Evolutionary conservation across 2,797 vertebrate species (phyloP), one percentile per base, ranked within the genome.

Genomic region (Chelmon rostratus): DNA sequence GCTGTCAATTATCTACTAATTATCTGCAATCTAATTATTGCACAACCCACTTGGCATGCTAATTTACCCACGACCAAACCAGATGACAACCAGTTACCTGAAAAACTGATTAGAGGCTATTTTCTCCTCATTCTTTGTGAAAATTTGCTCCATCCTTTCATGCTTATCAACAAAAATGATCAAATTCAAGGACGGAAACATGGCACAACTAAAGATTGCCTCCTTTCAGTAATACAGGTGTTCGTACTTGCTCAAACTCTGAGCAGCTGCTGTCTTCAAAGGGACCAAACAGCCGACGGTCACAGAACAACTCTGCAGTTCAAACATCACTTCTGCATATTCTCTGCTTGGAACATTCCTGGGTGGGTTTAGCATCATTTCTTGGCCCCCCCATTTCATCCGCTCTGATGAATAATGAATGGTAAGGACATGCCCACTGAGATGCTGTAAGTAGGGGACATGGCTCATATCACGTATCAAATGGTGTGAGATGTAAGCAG

Each of bases 351-450:
- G 77, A 74, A 64, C 9, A 61, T 52, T 63, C 61, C 50, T 63
- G 66, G 6, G 16, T 68, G 68, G 75, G 37, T 80, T 80, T 66
- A 72, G 73, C 68, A 47, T 76, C 72, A 0, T 75, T 75, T 81
- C 40, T 50, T 79, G 73, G 78, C 71, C 1, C 71, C 1, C 72
- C 74, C 6, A 61, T 81, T 79, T 88, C 59, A 82, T 84, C 64
- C 57, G 0, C 19, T 16, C 44, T 7, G 46, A 73, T 92, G 40
- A 87, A 91, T 87, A 86, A 86, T 89, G 80, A 62, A 90, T 76
- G 15, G 19, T n/a, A 46, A 79, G 73, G 73, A 89, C 83, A 68
- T 71, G 59, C 57, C 76, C 74, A 62, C 72, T 76, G 85, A 82
- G 83, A 84, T 40, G 69, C 62, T 86, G 65, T 69, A 79, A 83